Percentiles rank a stretch among this genome's conserved stretches.
These are phyloP conservation scores for Drosophila differens DNA, from an alignment of 2,888 invertebrate genomes.

Conservation along the genomic window DNA sequence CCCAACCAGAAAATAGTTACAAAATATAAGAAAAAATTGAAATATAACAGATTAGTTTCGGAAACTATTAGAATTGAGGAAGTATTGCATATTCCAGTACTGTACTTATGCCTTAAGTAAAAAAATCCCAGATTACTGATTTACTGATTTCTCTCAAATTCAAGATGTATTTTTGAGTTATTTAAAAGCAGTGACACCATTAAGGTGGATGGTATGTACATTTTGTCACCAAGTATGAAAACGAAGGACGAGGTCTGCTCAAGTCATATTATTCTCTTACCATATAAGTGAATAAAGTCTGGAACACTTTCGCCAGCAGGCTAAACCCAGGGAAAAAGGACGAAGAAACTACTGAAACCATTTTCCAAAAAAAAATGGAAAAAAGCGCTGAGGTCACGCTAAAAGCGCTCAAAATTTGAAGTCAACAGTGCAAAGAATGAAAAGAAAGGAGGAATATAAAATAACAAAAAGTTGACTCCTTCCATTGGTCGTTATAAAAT, in stretches of 20 bases:
- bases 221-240: constrained; percentile 20
- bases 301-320: neutral
- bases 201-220: constrained; percentile 21
- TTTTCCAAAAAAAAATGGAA: constrained; percentile 16
- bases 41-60: neutral
- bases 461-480: constrained; percentile 25
- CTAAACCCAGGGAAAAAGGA: neutral
- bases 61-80: neutral
- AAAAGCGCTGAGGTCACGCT: constrained; percentile 51
- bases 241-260: neutral
- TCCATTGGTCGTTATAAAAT: constrained; percentile 60
- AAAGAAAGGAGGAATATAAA: constrained; percentile 18
- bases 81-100: neutral
- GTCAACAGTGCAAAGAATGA: constrained; percentile 14
- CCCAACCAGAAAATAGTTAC: neutral
- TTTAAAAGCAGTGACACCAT: constrained; percentile 8
- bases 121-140: neutral
- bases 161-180: constrained; percentile 22
- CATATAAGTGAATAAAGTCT: neutral
- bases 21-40: neutral
- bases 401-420: constrained; percentile 54
- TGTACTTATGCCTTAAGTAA: neutral
- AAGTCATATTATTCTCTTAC: neutral
- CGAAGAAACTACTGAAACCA: constrained; percentile 5
- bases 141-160: neutral